Evolutionary conservation across 2,797 vertebrate genomes (phyloP), one percentile per base, ranked within the genome.

Genomic region (Balearica regulorum): DNA sequence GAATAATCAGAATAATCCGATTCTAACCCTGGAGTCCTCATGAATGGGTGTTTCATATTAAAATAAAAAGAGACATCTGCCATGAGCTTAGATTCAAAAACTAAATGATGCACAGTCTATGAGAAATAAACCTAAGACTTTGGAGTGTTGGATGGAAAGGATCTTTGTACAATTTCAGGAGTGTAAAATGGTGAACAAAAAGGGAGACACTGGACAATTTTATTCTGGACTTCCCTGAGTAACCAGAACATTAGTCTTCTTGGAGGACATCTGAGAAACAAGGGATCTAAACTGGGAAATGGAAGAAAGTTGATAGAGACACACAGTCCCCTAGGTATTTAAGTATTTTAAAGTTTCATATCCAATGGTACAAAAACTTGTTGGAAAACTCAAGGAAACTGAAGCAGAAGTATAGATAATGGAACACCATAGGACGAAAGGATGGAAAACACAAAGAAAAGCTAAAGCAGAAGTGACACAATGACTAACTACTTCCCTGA

Each of bases 1-100:
- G 66, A 95, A 86, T 87, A 92, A 93, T 71, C 65, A 90, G 58
- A 93, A 91, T 62, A 83, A 83, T 92, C 26, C 84, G 53, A 90
- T 82, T 86, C 83, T 83, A 95, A 86, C 48, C 57, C 72, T 43
- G 64, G 33, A 93, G 41, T 83, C 77, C 29, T 92, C 61, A 64
- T 86, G 65, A 94, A 93, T 70, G 57, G 33, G 25, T 88, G 55
- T 73, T 94, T 54, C 64, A 21, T 68, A 91, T 85, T 91, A 92
- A 82, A 91, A 78, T 53, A 57, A 88, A 70, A 58, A 72, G 51
- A 80, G 70, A 57, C 71, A 89, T 83, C 55, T 94, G 48, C 68
- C 75, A 90, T 26, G 26, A 93, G 14, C 60, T 92, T 77, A 55
- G 62, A 65, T 61, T 73, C 35, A 85, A 83, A 91, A 91, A 66